Evolutionary conservation across 2,113 vertebrate species (phyloP), one percentile per base, ranked within the genome.

Genomic region (Cavia porcellus): DNA sequence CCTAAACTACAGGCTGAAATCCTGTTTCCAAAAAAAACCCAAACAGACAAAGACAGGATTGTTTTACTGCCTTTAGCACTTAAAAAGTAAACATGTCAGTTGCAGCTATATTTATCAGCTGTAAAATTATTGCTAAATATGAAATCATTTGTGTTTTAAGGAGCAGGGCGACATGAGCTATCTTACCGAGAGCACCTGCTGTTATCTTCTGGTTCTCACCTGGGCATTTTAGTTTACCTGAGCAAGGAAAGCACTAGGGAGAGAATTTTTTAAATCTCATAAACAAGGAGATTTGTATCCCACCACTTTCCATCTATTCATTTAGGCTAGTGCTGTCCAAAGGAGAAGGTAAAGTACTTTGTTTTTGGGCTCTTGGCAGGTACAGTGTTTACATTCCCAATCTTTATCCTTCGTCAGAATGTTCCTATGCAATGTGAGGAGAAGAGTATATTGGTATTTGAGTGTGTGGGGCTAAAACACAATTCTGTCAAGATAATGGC

Each of bases 391-490:
- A 96, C 32, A 6, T 64, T 96, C 96, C 81, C 50, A 72, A 50
- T 72, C 57, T 66, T 90, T 88, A 79, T 45, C 61, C 22, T 66
- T 93, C 93, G 95, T 96, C 95, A 98, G 74, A 97, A 80, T 59
- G 59, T 97, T 96, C 94, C 92, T 97, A 68, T 97, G 64, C 38
- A 95, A 93, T 96, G 85, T 83, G 96, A 98, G 96, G 95, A 94
- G 38, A 92, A 97, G 98, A 97, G 97, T 97, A 64, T 96, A 79
- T 97, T 98, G 97, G 97, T 95, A 97, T 90, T 90, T 98, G 75
- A 97, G 96, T 97, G 97, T 97, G 35, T 96, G 83, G 30, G 42
- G 96, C 97, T 97, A 96, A 98, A 98, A 98, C 98, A 96, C 97
- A 90, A 24, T 96, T 97, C 94, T 89, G 38, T 97, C 96, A 97